Evolutionary conservation across 2,888 invertebrate species (phyloP), one percentile per base, ranked within the genome.

Genomic region (Mellilla xanthometata): DNA sequence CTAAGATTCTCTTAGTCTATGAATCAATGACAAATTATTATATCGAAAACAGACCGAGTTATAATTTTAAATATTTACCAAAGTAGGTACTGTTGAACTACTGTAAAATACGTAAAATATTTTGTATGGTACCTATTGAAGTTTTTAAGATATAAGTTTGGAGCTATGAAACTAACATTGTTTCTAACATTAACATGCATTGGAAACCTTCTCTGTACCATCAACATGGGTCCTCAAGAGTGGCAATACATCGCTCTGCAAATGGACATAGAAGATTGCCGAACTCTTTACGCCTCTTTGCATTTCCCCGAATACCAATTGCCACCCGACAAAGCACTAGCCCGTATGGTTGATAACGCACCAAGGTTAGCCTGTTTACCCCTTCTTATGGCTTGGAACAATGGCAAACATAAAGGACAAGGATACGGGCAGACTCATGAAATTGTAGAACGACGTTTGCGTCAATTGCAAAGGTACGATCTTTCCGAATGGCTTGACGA

Each of bases 401-500:
- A 59, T 44, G 75, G 74, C 23, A 60, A 51, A 7, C 58, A 68
- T 13, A 57, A 60, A 34, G 69, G 68, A 47, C 91, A 91, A 70
- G 93, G 93, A 1, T 81, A 71, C 58, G 91, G 91, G 0, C 89
- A 91, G 65, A 90, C 90, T 2, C 93, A 93, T 54, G 90, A 90
- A 58, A 62, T 82, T 8, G 56, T 93, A 7, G 83, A 81, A 32
- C 90, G 84, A 29, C 84, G 93, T 55, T 70, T 94, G 12, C 82
- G 91, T 3, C 93, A 93, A 69, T 76, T 94, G 43, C 90, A 89
- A 12, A 90, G 89, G 54, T 49, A 53, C 0, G 90, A 92, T 50
- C 67, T 94, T 36, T 93, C 93, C 0, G 88, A 92, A 55, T 93
- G 93, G 93, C 64, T 94, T 0, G 91, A 92, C 5, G 83, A 75